Evolutionary conservation across 2,888 invertebrate species (phyloP), one percentile per base, ranked within the genome.

Genomic region (Sarcophaga rosellei): DNA sequence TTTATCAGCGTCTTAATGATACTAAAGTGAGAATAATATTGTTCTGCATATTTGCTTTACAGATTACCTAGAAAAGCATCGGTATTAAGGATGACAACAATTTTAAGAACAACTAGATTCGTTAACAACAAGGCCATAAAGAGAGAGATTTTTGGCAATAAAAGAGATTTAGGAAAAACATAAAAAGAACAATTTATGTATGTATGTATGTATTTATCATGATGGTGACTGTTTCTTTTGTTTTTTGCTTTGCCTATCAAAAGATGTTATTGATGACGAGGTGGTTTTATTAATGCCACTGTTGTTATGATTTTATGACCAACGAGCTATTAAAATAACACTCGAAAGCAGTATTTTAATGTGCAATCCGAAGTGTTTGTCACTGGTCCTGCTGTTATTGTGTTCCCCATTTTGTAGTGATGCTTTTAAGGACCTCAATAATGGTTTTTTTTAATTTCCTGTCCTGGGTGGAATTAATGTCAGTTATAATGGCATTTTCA

Each of bases 21-120:
- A 53, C 72, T 76, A 66, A 76, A 80, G 84, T 76, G 72, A 68
- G 77, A 63, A 57, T 73, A 65, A 63, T 80, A 45, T 76, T 62
- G n/a, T 23, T 78, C 45, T 25, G 53, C 17, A 45, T 59, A 8
- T 35, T 59, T 57, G 21, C 65, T 57, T 63, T 65, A 17, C 72
- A 57, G 21, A 20, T 79, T 35, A 35, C 10, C 35, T 35, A 35
- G 8, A 35, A 10, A 35, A 35, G 8, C 63, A 72, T 53, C 72
- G n/a, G 23, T n/a, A 72, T 70, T 25, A 20, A 70, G 45, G 65
- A 62, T n/a, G 47, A 57, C 25, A 78, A 53, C 15, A 53, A 53
- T 47, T 35, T 8, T 1, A 8, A 0, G 47, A 72, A 23, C 20
- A 72, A 44, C 44, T 59, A 47, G 47, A 47, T 6, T 35, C 35